Evolutionary conservation across 2,888 invertebrate species (phyloP), one percentile per base, ranked within the genome.

Genomic region (Cheilosia urbana): DNA sequence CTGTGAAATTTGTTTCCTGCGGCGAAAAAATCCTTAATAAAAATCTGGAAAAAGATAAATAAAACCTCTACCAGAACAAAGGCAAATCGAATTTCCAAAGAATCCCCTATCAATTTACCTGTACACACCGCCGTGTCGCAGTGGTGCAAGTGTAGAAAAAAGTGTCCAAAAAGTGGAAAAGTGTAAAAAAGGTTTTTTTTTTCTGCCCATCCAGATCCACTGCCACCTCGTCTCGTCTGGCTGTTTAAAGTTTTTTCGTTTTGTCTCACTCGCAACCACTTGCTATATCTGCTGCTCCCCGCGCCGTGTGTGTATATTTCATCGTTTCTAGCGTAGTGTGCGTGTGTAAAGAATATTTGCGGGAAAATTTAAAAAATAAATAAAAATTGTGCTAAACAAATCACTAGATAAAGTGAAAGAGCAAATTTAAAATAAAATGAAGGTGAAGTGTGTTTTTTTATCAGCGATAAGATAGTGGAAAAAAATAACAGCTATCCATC

Each of bases 251-350:
- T 75, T 63, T 66, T 75, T 75, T 53, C 69, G 42, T 79, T 73
- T 68, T 68, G 73, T 85, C 84, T 76, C 81, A 24, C 60, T 76
- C 71, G 40, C 73, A 83, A 80, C 80, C 80, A 75, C 80, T 78
- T 79, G 79, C 68, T 76, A 21, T 62, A 45, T 30, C 13, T 42
- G 21, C 47, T 27, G 27, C 34, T 69, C 76, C 49, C 47, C 71
- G 55, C 66, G 24, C 42, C 21, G 21, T 24, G 51, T 24, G 24
- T 51, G 24, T 24, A 24, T 24, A 13, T 21, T 13, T 19, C 17
- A 19, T 19, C 17, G 21, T 13, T 27, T 13, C 15, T 24, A 42
- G 15, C 37, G 7, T 37, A 21, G 55, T 57, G 73, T 75, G 75
- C 57, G 21, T 69, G 63, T 49, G 7, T 37, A 68, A 69, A 63